phyloP scores from a whole-genome alignment of 2,113 vertebrate species.

The Elaphurus davidianus region DNA sequence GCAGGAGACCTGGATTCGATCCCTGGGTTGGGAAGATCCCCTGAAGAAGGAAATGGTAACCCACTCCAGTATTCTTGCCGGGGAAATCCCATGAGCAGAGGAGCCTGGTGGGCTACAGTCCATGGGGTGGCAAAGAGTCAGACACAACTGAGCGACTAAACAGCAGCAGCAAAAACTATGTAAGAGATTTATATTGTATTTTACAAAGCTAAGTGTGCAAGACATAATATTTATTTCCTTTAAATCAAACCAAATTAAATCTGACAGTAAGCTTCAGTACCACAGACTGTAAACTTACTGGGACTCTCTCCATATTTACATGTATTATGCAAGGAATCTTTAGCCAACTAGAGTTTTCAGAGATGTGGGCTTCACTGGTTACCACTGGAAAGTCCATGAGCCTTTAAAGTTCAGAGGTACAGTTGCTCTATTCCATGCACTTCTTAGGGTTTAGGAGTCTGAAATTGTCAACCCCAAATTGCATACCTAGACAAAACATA shows the following conservation, averaged over 20 bases:
- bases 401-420: background rate
- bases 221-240: background rate
- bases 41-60: background rate
- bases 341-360: background rate
- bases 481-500: background rate
- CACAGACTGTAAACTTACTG: background rate
- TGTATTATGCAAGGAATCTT: background rate
- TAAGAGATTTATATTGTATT: background rate
- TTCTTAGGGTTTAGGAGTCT: background rate
- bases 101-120: background rate
- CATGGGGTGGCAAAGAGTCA: background rate
- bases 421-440: background rate
- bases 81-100: background rate
- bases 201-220: background rate
- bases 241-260: constrained; percentile 32
- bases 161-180: background rate
- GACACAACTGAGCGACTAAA: background rate
- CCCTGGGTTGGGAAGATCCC: background rate
- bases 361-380: background rate
- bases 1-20: background rate
- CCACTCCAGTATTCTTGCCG: background rate
- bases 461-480: background rate
- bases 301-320: background rate
- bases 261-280: background rate
- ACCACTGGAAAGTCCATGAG: background rate